Percentiles rank a stretch among this genome's conserved stretches.
phyloP scores from a whole-genome alignment of 2,797 vertebrate genomes.

The Phrynocephalus vlangalii region DNA sequence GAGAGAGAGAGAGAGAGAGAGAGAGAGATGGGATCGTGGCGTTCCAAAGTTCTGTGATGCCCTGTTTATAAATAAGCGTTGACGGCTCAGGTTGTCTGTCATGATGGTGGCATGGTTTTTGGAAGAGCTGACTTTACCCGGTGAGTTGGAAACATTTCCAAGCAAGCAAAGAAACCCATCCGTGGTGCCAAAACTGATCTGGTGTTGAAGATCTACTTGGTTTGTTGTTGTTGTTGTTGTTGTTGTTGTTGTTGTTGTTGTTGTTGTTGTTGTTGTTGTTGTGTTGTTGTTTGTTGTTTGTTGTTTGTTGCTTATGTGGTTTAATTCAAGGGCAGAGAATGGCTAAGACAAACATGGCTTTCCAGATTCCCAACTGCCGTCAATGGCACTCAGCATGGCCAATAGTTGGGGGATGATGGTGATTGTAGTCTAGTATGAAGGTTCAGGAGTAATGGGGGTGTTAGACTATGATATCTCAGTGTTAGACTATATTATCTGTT shows the following conservation, averaged over 20 bases:
- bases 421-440: not conserved
- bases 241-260: no score
- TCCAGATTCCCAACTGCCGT: not conserved
- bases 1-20: no score
- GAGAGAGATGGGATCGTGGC: not conserved
- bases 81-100: conserved; percentile 2
- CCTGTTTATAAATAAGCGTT: conserved; percentile 37
- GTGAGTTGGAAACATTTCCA: not conserved
- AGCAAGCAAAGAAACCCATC: no score
- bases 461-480: no score
- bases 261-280: no score
- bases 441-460: not conserved
- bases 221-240: no score
- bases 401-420: not conserved
- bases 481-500: no score
- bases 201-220: not conserved
- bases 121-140: not conserved
- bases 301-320: not conserved
- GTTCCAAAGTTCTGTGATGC: not conserved
- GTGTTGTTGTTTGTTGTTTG: no score
- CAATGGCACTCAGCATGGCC: not conserved
- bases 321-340: not conserved
- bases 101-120: not conserved
- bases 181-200: not conserved
- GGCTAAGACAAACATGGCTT: not conserved